Conservation (phyloP, 2,113 vertebrate species). For the Leptodactylus fuscus region DNA sequence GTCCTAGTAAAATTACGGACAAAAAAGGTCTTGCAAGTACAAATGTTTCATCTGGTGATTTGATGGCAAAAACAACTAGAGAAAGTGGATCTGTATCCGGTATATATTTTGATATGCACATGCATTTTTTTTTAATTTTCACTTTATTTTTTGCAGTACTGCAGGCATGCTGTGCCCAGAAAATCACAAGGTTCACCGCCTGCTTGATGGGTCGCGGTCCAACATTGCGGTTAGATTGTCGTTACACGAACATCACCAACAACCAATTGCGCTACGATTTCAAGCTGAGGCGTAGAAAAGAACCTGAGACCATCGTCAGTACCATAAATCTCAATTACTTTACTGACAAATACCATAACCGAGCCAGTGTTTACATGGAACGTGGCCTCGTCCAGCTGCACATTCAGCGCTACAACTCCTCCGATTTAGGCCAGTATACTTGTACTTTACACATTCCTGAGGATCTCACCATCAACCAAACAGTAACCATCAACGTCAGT, state of each 20-base stretch:
- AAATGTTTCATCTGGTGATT: too few species aligned
- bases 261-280: constrained; percentile 46
- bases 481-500: constrained; percentile 30
- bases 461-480: constrained; percentile 50
- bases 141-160: constrained; percentile 9
- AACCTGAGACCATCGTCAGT: constrained; percentile 40
- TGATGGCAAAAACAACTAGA: too few species aligned
- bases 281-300: constrained; percentile 26
- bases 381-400: constrained; percentile 48
- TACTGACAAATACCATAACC: constrained; percentile 54
- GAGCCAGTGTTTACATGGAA: constrained; percentile 14
- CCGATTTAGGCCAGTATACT: constrained; percentile 44
- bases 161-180: constrained; percentile 18
- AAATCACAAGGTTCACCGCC: constrained; percentile 42
- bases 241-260: constrained; percentile 47
- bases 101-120: too few species aligned
- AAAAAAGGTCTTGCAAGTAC: too few species aligned
- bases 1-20: too few species aligned
- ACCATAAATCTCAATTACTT: constrained; percentile 51
- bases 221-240: constrained; percentile 44
- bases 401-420: constrained; percentile 53
- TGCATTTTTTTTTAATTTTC: too few species aligned
- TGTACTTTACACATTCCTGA: constrained; percentile 46
- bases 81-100: too few species aligned
- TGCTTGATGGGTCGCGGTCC: constrained; percentile 42